phyloP scores from a whole-genome alignment of 1,140 invertebrate genomes.

The Hestina assimilis region DNA sequence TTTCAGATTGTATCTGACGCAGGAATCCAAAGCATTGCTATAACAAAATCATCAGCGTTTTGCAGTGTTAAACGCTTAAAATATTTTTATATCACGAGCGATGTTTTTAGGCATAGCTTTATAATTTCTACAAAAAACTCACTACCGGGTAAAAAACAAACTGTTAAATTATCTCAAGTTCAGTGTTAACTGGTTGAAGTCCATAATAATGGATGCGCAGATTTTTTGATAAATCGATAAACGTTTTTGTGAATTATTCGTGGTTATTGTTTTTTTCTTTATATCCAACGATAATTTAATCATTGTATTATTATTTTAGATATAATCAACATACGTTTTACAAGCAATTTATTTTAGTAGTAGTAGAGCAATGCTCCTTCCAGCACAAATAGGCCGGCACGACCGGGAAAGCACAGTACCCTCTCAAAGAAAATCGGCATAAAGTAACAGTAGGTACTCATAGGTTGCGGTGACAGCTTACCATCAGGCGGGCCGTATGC shows the following conservation, averaged over 20 bases:
- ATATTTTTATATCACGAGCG: slow-evolving; percentile 9
- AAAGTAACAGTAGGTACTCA: no score
- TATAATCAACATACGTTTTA: no score
- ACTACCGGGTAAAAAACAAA: slow-evolving; percentile 25
- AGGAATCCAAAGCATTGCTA: slow-evolving; percentile 20
- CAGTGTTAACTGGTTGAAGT: neutral
- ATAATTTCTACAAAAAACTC: slow-evolving; percentile 26
- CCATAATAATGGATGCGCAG: slow-evolving; percentile 4
- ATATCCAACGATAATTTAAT: neutral
- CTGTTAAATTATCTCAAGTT: neutral
- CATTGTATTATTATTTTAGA: no score
- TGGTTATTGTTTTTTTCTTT: neutral
- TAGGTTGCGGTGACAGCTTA: no score
- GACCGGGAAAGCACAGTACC: no score
- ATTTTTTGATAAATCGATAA: slow-evolving; percentile 19
- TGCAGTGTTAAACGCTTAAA: neutral
- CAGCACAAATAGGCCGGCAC: no score
- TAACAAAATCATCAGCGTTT: slow-evolving; percentile 22
- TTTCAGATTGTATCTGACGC: slow-evolving; percentile 14
- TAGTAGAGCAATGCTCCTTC: no score
- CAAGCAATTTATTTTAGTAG: no score
- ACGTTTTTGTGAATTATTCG: slow-evolving; percentile 12
- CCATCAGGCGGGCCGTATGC: no score
- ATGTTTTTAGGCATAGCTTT: slow-evolving; percentile 19
- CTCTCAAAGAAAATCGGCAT: no score